Conservation (phyloP, 1,140 invertebrate species). For the Brachionus koreanus region DNA sequence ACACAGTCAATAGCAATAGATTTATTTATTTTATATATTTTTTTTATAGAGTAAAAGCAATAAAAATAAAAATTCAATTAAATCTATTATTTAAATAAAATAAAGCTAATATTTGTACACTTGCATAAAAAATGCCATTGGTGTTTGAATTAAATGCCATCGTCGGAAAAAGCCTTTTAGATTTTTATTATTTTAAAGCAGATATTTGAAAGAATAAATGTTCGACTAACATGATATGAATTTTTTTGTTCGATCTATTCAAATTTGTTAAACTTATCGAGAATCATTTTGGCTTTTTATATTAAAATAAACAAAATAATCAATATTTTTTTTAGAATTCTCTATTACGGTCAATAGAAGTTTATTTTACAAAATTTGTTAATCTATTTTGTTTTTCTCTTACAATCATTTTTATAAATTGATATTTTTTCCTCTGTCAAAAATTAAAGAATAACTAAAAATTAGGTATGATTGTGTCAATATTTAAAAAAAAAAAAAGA, state of each 20-base stretch:
- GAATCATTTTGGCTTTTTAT: neutral
- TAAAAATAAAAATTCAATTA: neutral
- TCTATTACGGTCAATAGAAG: too few species aligned
- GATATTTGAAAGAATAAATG: neutral
- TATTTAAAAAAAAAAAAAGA: too few species aligned
- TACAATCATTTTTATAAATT: too few species aligned
- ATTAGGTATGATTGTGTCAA: too few species aligned
- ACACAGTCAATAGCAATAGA: neutral
- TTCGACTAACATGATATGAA: neutral
- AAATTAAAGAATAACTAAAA: too few species aligned
- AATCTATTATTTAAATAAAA: conserved; percentile 6
- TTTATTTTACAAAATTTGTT: neutral
- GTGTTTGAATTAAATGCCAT: neutral
- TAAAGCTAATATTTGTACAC: neutral
- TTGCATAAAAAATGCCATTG: conserved; percentile 2
- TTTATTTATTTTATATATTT: neutral
- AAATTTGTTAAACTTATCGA: neutral
- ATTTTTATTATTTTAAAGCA: neutral
- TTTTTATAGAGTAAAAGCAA: neutral
- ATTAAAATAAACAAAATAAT: neutral
- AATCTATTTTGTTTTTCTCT: neutral
- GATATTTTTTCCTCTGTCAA: too few species aligned
- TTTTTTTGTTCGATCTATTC: neutral
- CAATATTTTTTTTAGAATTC: neutral
- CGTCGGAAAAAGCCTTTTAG: neutral